phyloP scores from a whole-genome alignment of 92 coral and sea anemone species.

The Phenganax subtilis region DNA sequence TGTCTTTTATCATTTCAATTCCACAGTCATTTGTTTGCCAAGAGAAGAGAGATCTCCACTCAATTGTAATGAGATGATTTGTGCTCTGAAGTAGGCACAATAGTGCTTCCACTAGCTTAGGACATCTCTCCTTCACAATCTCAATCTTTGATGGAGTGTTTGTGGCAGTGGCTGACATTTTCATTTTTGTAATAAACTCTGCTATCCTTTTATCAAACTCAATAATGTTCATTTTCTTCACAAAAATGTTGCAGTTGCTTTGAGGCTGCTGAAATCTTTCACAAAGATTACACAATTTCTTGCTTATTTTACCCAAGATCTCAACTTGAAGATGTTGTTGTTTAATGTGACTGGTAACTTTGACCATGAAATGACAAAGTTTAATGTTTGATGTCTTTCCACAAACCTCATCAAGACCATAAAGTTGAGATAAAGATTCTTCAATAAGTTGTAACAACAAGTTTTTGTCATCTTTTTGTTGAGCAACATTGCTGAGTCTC shows the following conservation, averaged over 20 bases:
- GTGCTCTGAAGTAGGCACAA: not conserved
- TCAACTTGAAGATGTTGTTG: constrained; percentile 1
- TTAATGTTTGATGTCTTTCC: not conserved
- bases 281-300: constrained; percentile 4
- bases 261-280: not conserved
- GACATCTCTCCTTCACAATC: not conserved
- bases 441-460: constrained; percentile 15
- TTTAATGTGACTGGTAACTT: not conserved
- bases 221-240: constrained; percentile 19
- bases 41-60: constrained; percentile 4
- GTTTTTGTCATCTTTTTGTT: not conserved
- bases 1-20: not conserved
- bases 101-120: not conserved
- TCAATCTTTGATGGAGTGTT: not conserved
- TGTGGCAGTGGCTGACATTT: not conserved
- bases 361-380: not conserved
- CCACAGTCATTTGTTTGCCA: constrained; percentile 5
- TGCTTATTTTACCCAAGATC: not conserved
- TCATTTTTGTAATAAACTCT: not conserved
- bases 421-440: constrained; percentile 3
- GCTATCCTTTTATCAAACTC: constrained; percentile 5
- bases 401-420: not conserved
- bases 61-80: not conserved
- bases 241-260: not conserved
- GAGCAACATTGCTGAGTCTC: too few relatives aligned